Conservation (phyloP, 1,140 invertebrate species). For the Teleogryllus occipitalis region DNA sequence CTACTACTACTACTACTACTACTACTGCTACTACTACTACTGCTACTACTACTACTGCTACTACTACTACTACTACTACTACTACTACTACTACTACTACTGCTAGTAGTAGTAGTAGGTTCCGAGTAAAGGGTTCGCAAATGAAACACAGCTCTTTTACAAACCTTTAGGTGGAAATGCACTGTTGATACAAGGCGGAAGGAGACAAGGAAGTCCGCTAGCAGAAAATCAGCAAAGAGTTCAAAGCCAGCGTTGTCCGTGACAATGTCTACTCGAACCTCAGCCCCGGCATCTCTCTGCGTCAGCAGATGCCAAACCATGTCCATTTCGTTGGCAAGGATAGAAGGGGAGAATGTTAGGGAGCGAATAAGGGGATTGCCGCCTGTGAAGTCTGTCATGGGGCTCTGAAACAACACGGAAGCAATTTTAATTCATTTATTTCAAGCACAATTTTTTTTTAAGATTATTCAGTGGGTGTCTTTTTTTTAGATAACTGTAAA, state of each 20-base stretch:
- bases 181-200: neutral
- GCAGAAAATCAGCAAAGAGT: neutral
- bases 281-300: neutral
- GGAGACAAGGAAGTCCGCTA: neutral
- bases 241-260: neutral
- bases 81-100: conserved; percentile 9
- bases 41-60: conserved; percentile 8
- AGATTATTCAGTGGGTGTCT: too few relatives aligned
- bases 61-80: conserved; percentile 10
- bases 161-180: neutral
- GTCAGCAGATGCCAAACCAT: neutral
- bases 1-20: conserved; percentile 7
- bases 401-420: too few relatives aligned
- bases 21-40: conserved; percentile 7
- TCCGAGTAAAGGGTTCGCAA: too few relatives aligned
- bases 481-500: too few relatives aligned
- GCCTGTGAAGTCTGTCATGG: too few relatives aligned
- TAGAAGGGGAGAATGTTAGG: neutral
- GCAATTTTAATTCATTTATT: too few relatives aligned
- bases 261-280: neutral
- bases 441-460: too few relatives aligned
- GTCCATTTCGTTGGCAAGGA: neutral
- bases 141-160: too few relatives aligned
- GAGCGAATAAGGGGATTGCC: too few relatives aligned
- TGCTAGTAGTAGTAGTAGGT: neutral